Percentiles rank a stretch among this genome's conserved stretches.
Evolutionary conservation across 2,113 vertebrate species (phyloP).

Genomic region (Nannobrachium achirus): DNA sequence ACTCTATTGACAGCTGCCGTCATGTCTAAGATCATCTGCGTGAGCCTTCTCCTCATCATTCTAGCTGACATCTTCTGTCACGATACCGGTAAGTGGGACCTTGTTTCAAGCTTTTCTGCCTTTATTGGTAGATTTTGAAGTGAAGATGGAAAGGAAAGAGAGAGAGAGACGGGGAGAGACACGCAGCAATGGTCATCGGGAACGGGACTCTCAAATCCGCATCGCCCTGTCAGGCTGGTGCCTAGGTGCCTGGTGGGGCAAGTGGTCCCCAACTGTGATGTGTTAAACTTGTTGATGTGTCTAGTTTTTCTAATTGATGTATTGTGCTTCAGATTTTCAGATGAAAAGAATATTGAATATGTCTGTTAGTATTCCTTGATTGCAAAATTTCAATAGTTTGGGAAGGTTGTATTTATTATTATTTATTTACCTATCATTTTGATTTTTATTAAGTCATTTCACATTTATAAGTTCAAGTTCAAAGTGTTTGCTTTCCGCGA

Average conservation of each 20-base stretch:
- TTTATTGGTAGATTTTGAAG: too few relatives aligned
- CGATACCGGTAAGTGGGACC: conserved; percentile 52
- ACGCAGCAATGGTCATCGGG: too few relatives aligned
- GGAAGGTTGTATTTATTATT: conserved; percentile 99
- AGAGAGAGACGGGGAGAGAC: too few relatives aligned
- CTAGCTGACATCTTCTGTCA: conserved; percentile 33
- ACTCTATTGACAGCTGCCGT: background rate
- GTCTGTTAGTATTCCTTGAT: conserved; percentile 98
- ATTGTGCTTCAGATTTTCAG: conserved; percentile 96
- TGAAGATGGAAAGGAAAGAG: too few relatives aligned
- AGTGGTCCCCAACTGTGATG: too few relatives aligned
- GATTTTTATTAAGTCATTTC: conserved; percentile 98
- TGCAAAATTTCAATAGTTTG: conserved; percentile 99
- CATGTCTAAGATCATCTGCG: conserved; percentile 59
- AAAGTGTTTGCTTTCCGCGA: too few relatives aligned
- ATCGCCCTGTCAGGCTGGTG: too few relatives aligned
- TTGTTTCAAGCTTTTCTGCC: too few relatives aligned
- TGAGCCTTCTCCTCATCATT: conserved; percentile 55
- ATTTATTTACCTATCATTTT: conserved; percentile 99
- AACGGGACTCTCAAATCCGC: too few relatives aligned
- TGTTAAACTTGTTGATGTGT: conserved; percentile 96
- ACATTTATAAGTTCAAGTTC: conserved; percentile 99
- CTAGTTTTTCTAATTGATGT: conserved; percentile 99
- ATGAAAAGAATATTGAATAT: conserved; percentile 95
- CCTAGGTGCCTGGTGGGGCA: too few relatives aligned